Evolutionary conservation across 2,888 invertebrate species (phyloP), one percentile per base, ranked within the genome.

Genomic region (Byasa hedistus): DNA sequence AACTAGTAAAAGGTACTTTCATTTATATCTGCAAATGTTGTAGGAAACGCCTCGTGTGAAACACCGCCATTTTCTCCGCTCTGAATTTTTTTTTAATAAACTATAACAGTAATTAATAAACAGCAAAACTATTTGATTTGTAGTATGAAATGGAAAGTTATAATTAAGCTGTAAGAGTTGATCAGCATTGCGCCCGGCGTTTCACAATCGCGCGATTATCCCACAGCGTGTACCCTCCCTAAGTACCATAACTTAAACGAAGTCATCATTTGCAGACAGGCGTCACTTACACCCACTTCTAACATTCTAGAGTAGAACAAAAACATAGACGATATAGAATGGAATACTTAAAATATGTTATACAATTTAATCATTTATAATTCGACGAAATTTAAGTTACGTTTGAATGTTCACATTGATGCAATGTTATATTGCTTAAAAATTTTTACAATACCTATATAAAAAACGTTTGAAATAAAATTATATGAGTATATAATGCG

Each of bases 1-100:
- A 76, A 75, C 82, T 85, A 84, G 76, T 77, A 86, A 90, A 91
- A 91, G 91, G 91, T 91, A 91, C 91, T 84, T 89, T 86, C 36
- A 84, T 84, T 84, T 83, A 83, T 81, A 82, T 85, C 81, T 82
- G 83, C 77, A 74, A 75, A 81, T 81, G 82, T 82, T 73, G 82
- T 78, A 79, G 76, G 79, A 86, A 82, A 87, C 86, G 87, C 83
- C 71, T 83, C 83, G 83, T 73, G 81, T 74, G 82, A 87, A 88
- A 87, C 86, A 80, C 76, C 59, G 36, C 21, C 39, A 44, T 55
- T 19, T 55, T 52, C 3, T 21, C 12, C 21, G 12, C 7, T 22
- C 15, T 1, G 22, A 51, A 51, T 15, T 15, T 8, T n/a, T 21
- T n/a, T n/a, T 51, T 51, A 1, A n/a, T 44, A 19, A 39, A 39